Evolutionary conservation across 2,797 vertebrate species (phyloP).

Genomic region (Microctenopoma lineatum): DNA sequence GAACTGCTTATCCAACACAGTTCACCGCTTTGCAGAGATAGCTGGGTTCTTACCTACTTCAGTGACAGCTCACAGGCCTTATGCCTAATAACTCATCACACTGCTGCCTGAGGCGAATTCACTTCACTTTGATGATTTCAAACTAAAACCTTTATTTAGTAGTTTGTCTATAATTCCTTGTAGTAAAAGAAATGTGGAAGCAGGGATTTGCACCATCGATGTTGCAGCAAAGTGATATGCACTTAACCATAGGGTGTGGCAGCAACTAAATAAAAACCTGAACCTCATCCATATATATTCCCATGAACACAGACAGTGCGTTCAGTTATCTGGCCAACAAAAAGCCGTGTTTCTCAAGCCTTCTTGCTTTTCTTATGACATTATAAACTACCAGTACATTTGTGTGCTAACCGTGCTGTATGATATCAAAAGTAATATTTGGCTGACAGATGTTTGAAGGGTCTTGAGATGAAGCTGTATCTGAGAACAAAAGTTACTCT

Average conservation of each 20-base stretch:
- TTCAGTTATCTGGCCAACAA: neutral
- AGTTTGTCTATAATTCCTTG: too few species aligned
- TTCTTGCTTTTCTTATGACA: neutral
- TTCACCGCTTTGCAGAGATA: slow-evolving; percentile 1
- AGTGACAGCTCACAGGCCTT: slow-evolving; percentile 6
- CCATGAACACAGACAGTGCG: neutral
- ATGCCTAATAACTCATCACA: slow-evolving; percentile 15
- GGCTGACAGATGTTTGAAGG: neutral
- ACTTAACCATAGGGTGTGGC: too few species aligned
- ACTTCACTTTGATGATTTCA: slow-evolving; percentile 23
- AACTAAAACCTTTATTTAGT: neutral
- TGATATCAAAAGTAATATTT: slow-evolving; percentile 8
- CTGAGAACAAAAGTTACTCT: neutral
- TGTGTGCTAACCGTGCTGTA: neutral
- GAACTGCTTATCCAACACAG: neutral
- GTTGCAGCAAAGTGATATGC: too few species aligned
- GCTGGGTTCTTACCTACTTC: neutral
- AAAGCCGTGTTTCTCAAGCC: slow-evolving; percentile 20
- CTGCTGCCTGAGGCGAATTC: slow-evolving; percentile 15
- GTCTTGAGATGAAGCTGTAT: neutral
- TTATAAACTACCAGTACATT: slow-evolving; percentile 28
- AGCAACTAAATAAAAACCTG: too few species aligned
- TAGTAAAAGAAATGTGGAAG: too few species aligned
- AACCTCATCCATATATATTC: neutral
- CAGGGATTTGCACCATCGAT: too few species aligned